phyloP scores from a whole-genome alignment of 1,140 invertebrate species.

The Elysia chlorotica region DNA sequence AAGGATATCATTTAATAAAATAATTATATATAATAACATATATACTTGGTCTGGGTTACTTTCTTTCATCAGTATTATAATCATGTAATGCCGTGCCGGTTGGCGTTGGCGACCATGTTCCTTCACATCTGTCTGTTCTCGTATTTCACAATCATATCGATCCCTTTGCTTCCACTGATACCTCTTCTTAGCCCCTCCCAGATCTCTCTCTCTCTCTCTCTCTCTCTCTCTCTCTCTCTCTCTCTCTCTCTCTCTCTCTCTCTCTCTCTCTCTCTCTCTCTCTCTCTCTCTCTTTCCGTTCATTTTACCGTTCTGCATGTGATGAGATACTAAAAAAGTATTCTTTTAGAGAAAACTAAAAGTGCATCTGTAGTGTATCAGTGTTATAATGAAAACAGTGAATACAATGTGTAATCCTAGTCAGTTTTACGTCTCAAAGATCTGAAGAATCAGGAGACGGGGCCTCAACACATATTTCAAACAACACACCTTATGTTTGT shows the following conservation, averaged over 20 bases:
- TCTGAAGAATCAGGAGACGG: not conserved
- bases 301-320: not conserved
- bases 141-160: no score
- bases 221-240: not conserved
- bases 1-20: no score
- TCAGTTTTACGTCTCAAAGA: not conserved
- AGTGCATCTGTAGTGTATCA: not conserved
- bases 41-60: no score
- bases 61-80: no score
- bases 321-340: no score
- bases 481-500: no score
- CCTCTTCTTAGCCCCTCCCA: not conserved
- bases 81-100: no score
- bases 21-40: no score
- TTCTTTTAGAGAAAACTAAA: no score
- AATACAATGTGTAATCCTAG: not conserved
- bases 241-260: slow-evolving; percentile 9
- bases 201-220: not conserved
- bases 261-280: slow-evolving; percentile 1
- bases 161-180: not conserved
- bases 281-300: slow-evolving; percentile 7
- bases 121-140: no score
- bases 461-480: not conserved
- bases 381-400: not conserved
- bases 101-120: no score